Evolutionary conservation across 2,888 invertebrate species (phyloP).

Genomic region (Dryobota labecula): DNA sequence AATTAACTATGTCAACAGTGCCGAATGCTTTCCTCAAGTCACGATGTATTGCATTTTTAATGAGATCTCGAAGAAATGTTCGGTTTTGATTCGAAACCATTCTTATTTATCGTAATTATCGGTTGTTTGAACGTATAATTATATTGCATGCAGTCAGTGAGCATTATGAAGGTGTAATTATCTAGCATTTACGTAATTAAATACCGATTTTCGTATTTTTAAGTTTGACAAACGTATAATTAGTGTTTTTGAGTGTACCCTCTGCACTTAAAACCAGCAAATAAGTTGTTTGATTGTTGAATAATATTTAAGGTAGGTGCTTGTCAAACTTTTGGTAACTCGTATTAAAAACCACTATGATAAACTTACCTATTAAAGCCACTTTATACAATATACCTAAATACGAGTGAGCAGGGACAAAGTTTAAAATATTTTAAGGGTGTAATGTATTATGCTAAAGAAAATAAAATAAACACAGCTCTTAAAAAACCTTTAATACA

Average conservation of each 20-base stretch:
- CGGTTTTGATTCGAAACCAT: conserved; percentile 17
- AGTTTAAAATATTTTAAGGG: background rate
- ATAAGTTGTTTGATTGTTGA: background rate
- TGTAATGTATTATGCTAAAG: background rate
- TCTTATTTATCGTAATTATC: conserved; percentile 43
- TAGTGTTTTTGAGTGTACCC: conserved; percentile 1
- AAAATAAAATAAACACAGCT: conserved; percentile 8
- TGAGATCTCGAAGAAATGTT: conserved; percentile 32
- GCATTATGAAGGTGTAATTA: conserved; percentile 35
- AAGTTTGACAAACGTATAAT: conserved; percentile 13
- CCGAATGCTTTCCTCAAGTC: conserved; percentile 28
- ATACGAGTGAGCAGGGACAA: background rate
- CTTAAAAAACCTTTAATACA: conserved; percentile 45
- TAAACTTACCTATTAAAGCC: background rate
- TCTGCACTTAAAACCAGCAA: background rate
- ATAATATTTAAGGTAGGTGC: background rate
- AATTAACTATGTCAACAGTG: conserved; percentile 41
- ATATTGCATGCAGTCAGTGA: conserved; percentile 32
- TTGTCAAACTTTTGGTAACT: background rate
- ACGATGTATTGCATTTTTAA: conserved; percentile 42
- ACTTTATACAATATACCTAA: background rate
- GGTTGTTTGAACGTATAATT: conserved; percentile 31
- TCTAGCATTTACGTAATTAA: conserved; percentile 24
- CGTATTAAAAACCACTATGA: background rate
- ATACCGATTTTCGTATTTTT: conserved; percentile 1